Conservation (phyloP, 1,140 invertebrate species). For the Holotrichia oblita region DNA sequence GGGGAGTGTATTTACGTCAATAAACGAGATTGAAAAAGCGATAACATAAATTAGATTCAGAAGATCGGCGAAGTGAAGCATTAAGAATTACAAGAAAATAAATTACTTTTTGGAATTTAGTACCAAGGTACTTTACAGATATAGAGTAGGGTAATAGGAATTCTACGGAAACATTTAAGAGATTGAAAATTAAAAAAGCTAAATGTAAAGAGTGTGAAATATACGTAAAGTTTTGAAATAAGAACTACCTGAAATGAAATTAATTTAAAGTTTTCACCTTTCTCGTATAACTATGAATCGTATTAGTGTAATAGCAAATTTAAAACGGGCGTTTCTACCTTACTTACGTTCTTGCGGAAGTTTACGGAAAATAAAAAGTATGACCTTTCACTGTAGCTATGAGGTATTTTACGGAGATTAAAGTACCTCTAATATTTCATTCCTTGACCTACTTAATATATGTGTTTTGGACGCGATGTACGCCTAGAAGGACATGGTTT, state of each 20-base stretch:
- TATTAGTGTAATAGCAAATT: neutral
- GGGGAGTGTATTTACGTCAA: neutral
- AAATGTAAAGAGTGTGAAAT: no score
- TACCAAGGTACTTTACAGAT: neutral
- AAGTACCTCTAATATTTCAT: slow-evolving; percentile 13
- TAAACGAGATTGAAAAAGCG: neutral
- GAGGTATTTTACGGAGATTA: neutral
- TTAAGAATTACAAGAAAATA: neutral
- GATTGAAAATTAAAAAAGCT: no score
- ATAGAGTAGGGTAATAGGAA: neutral
- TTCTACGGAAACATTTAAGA: no score
- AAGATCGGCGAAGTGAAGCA: neutral
- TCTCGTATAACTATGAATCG: neutral
- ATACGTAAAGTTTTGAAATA: neutral
- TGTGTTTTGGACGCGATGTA: slow-evolving; percentile 2
- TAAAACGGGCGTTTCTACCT: neutral
- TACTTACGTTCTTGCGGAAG: neutral
- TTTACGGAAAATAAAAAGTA: neutral
- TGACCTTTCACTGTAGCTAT: neutral
- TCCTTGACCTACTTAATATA: neutral
- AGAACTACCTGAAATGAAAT: neutral
- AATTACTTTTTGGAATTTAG: neutral
- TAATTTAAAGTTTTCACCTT: neutral
- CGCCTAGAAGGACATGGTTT: slow-evolving; percentile 3
- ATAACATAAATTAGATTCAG: neutral